Evolutionary conservation across 2,113 vertebrate genomes (phyloP), one percentile per base, ranked within the genome.

Genomic region (Thryonomys swinderianus): DNA sequence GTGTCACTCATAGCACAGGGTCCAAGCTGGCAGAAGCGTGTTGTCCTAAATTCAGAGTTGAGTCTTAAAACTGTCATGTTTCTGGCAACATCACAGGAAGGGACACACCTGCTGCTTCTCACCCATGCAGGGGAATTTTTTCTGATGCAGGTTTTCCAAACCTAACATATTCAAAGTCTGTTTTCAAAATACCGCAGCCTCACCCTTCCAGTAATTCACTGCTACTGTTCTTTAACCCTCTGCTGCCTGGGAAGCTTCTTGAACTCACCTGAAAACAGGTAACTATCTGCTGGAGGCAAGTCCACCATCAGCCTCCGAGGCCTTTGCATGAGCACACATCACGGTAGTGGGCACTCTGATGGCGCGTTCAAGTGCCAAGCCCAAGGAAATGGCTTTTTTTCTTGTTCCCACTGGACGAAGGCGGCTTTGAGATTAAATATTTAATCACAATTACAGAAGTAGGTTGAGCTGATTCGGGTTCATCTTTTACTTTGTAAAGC

Each of bases 181-280:
- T 93, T 95, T 96, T 96, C 92, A 93, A 91, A 96, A 86, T 73
- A 71, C 32, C 69, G 3, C 84, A 94, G 85, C 92, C 66, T 94
- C 25, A 40, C 90, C 53, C 92, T 98, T 97, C 90, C 96, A 86
- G 78, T 88, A 96, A 97, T 98, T 98, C 96, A 98, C 97, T 98
- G 67, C 96, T 97, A 94, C 93, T 97, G 96, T 97, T 97, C 97
- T 97, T 97, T 96, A 98, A 96, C 97, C 95, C 93, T 98, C 90
- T 98, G 98, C 98, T 98, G 98, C 98, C 94, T 97, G 97, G 98
- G 98, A 98, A 98, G 97, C 95, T 96, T 98, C 97, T 95, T 98
- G 96, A 98, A 98, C 95, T 91, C 96, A 97, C 1, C 96, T 98
- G 94, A 98, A 79, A 91, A 96, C 98, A 98, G 98, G 98, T 98